phyloP scores from a whole-genome alignment of 2,797 vertebrate species.

The Lacerta bilineata region DNA sequence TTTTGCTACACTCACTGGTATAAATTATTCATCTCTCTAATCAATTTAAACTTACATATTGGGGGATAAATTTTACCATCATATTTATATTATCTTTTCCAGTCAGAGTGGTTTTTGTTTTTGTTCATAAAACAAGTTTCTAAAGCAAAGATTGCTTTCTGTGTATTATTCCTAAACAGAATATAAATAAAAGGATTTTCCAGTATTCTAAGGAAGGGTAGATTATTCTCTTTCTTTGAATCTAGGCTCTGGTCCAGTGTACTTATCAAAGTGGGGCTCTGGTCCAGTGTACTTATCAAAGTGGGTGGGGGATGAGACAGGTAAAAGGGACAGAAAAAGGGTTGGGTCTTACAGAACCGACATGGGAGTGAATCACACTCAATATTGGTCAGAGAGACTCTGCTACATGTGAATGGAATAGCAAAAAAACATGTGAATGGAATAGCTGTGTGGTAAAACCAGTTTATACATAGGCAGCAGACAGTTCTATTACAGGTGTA shows the following conservation, averaged over 20 bases:
- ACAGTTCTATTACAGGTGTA: too few species aligned
- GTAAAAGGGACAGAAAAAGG: not conserved
- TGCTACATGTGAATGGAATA: too few species aligned
- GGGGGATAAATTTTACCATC: not conserved
- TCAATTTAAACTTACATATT: not conserved
- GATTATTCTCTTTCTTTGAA: not conserved
- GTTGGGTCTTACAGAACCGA: not conserved
- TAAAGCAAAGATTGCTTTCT: not conserved
- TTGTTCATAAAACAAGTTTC: not conserved
- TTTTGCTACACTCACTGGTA: not conserved
- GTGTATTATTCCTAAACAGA: not conserved
- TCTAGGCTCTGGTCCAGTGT: not conserved
- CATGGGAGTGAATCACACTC: not conserved
- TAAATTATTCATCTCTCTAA: not conserved
- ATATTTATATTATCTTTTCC: not conserved
- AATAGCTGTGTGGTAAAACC: not conserved
- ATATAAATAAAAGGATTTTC: not conserved
- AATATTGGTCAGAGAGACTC: not conserved
- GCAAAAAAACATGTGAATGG: too few species aligned
- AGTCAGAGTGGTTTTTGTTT: not conserved
- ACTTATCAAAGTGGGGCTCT: not conserved
- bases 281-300: not conserved
- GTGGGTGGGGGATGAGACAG: not conserved
- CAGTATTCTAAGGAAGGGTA: not conserved
- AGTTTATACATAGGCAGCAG: not conserved